Base-by-base conservation (phyloP, 2,797 vertebrate species). In the Muraenolepis orangiensis region DNA sequence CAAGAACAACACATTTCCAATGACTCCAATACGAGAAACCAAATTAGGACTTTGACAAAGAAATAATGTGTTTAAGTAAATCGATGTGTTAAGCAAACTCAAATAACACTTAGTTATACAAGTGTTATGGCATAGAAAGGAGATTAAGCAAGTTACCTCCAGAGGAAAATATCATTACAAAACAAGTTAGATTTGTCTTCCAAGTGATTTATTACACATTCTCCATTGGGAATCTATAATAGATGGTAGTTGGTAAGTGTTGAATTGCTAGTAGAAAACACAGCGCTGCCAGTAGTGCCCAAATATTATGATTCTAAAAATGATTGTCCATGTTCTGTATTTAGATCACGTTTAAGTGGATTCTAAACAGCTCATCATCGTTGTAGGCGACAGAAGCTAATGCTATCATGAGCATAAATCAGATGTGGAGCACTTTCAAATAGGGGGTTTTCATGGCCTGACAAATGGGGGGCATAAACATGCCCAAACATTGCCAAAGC, bases 181-280 rank as follows among this genome's bases (percentile, higher is more conserved):
- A n/a, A n/a, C n/a, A n/a, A n/a, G n/a, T n/a, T n/a, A 76, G 75
- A n/a, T 31, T 74, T 40, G 40, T 80, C 72, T 76, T 34, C 72
- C 64, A 18, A 72, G 69, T 64, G 46, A 57, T 57, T 57, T 57
- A 57, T 23, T 12, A 61, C 42, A 70, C 8, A 0, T 20, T 69
- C 66, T 32, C 23, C 14, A 31, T 0, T 20, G 34, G 73, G 51
- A 76, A 40, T 77, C 74, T 40, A 28, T 57, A 61, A 79, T 77
- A 32, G 72, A 75, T n/a, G 29, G 29, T 28, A 79, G 51, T 20
- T 66, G 42, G 76, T 77, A 32, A 23, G 3, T 74, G 20, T 74
- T 64, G 10, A 29, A 75, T 20, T 46, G 46, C 18, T 57, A n/a
- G 46, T 18, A 7, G 46, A 57, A 57, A 57, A 3, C 46, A 57